Conservation (phyloP, 1,140 invertebrate species). For the Drosophila pseudoananassae region DNA sequence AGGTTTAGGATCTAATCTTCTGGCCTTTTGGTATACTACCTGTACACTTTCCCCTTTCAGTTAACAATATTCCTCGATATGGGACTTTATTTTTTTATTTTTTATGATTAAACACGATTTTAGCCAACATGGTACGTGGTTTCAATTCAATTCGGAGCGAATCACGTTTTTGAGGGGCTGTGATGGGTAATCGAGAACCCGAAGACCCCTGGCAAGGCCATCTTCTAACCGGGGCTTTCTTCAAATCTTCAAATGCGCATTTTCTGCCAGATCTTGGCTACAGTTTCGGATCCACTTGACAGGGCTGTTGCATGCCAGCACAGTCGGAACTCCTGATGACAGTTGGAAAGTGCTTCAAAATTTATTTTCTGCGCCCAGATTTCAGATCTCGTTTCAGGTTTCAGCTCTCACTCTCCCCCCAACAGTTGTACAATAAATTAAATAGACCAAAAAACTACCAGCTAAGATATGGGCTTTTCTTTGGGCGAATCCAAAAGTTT, state of each 20-base stretch:
- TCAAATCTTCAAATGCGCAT: slow-evolving; percentile 11
- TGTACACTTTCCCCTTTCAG: slow-evolving; percentile 49
- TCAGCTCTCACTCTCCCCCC: slow-evolving; percentile 7
- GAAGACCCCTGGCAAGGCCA: slow-evolving; percentile 55
- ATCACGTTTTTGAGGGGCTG: slow-evolving; percentile 58
- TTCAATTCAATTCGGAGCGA: slow-evolving; percentile 49
- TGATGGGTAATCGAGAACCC: slow-evolving; percentile 29
- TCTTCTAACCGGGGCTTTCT: slow-evolving; percentile 24
- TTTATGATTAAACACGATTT: slow-evolving; percentile 72
- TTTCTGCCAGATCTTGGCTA: slow-evolving; percentile 3
- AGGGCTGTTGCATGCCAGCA: slow-evolving; percentile 13
- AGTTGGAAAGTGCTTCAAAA: slow-evolving; percentile 48
- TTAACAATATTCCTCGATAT: slow-evolving; percentile 18
- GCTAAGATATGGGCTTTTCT: slow-evolving; percentile 9
- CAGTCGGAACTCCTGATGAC: slow-evolving; percentile 23
- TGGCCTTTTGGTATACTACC: background rate
- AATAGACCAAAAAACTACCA: slow-evolving; percentile 61
- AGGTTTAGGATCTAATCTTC: background rate
- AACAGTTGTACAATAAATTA: slow-evolving; percentile 54
- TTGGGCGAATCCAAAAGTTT: slow-evolving; percentile 36
- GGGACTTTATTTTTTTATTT: slow-evolving; percentile 29
- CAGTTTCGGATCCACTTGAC: slow-evolving; percentile 13
- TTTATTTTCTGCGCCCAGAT: slow-evolving; percentile 33
- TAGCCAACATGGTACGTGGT: slow-evolving; percentile 51
- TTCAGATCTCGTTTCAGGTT: slow-evolving; percentile 18